Percentiles rank a stretch among this genome's conserved stretches.
phyloP scores from a whole-genome alignment of 1,140 invertebrate species.

The Acromyrmex echinatior region DNA sequence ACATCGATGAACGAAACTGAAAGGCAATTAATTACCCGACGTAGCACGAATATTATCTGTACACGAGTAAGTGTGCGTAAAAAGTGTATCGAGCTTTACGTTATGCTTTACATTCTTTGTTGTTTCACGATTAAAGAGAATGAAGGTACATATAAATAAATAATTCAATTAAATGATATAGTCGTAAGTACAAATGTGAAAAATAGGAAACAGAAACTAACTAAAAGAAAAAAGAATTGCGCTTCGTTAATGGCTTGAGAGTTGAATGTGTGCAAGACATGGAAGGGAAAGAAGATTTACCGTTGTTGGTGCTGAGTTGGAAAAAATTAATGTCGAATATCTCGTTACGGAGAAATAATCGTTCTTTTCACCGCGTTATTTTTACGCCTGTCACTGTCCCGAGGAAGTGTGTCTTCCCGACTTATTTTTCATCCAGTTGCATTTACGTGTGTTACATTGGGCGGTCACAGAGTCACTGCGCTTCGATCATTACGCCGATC shows the following conservation, averaged over 20 bases:
- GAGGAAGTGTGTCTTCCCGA: slow-evolving; percentile 63
- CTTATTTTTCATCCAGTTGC: slow-evolving; percentile 40
- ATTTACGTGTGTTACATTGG: slow-evolving; percentile 46
- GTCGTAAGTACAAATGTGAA: background rate
- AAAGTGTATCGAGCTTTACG: slow-evolving; percentile 9
- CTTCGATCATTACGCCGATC: slow-evolving; percentile 67
- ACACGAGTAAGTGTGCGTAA: background rate
- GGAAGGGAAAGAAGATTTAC: background rate
- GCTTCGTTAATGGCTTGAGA: slow-evolving; percentile 17
- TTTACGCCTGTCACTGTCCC: slow-evolving; percentile 64
- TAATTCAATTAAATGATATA: slow-evolving; percentile 46
- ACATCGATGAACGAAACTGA: slow-evolving; percentile 48
- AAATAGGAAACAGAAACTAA: background rate
- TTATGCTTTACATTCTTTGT: background rate
- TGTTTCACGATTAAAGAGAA: background rate
- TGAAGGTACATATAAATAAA: background rate
- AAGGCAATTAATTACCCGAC: slow-evolving; percentile 58
- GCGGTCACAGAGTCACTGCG: slow-evolving; percentile 49
- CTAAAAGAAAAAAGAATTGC: background rate
- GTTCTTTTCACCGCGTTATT: slow-evolving; percentile 43
- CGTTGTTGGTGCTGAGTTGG: background rate
- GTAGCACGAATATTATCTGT: slow-evolving; percentile 1
- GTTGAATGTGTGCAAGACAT: background rate
- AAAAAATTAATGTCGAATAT: slow-evolving; percentile 41
- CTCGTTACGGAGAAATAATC: slow-evolving; percentile 34